Evolutionary conservation across 2,888 invertebrate species (phyloP), one percentile per base, ranked within the genome.

Genomic region (Leptopilina drosophilae): DNA sequence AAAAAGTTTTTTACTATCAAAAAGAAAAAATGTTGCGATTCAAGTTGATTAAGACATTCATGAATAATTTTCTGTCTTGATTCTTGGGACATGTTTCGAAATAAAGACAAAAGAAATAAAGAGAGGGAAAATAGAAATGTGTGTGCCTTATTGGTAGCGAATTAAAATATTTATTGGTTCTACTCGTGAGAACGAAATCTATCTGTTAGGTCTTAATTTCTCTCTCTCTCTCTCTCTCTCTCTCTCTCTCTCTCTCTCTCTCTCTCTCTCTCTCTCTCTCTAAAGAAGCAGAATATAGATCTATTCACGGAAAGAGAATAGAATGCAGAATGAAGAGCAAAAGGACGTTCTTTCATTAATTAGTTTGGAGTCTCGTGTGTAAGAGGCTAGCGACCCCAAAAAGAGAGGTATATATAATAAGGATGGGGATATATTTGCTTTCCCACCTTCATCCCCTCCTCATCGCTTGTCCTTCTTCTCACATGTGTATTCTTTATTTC

Each of bases 191-290:
- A 73, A 73, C 69, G 69, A 73, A 73, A 56, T 73, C 69, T 26
- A 73, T 73, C 69, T 73, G 69, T 73, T 73, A 73, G 69, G 69
- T 73, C 53, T 73, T 73, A 73, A 73, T 73, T 73, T 73, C 56
- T 73, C 7, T 42, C 7, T 42, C 33, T 33, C 33, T 33, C 8
- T 42, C 8, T 42, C 0, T 42, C 0, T 49, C 1, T 49, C 49
- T 49, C 33, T 42, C 8, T 42, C 8, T 42, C 7, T 49, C 11
- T 49, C 49, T 49, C 11, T 49, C 49, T 49, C n/a, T n/a, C n/a
- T n/a, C n/a, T n/a, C n/a, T n/a, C 26, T 26, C 26, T 26, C 8
- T 42, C 8, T 42, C 8, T 42, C 7, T 49, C 11, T 49, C 49
- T 49, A 49, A 49, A 49, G 33, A 42, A 42, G 42, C 42, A 49